Base-by-base conservation (phyloP, 2,888 invertebrate species). In the Sericinus montela region DNA sequence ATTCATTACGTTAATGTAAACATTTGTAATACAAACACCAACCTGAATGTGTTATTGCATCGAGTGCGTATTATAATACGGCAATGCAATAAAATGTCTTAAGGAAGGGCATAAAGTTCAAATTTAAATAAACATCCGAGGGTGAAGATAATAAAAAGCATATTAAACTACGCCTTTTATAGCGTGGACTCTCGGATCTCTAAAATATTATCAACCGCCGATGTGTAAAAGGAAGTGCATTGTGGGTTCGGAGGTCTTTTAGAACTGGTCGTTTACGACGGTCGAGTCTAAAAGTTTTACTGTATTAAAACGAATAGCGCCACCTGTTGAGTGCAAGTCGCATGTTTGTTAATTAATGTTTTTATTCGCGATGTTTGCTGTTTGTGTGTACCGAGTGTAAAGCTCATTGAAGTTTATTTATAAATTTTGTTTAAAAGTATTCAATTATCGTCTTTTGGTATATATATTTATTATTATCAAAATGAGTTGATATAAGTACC, bases 301-400 rank as follows among this genome's bases (percentile, higher is more conserved):
- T 80, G 82, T 86, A 87, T 86, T 87, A 86, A 87, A 87, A 86
- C 79, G 84, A 85, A 85, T 83, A 74, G 78, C 73, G 73, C 77
- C 83, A 87, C 87, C 85, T 87, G 87, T 87, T 86, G 86, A 76
- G 62, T 68, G 62, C 69, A 63, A 69, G 71, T 74, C 69, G 77
- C 75, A 80, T 84, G 75, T 83, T 81, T 66, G 80, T 76, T 86
- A 87, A 86, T 83, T 74, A 80, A 65, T 64, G 68, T 70, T 69
- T 68, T 74, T 71, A 71, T 77, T 75, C 69, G 67, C 54, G 54
- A 65, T 53, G 28, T 39, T 49, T 42, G 43, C 39, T 40, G 46
- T 45, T 30, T 25, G n/a, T 25, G 32, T 19, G 19, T 5, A 19
- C 5, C 19, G 19, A 19, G 19, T 19, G 19, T 19, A 19, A 19